These are phyloP conservation scores for Bombus consobrinus DNA, from an alignment of 1,140 invertebrate species.

Conservation along the genomic window DNA sequence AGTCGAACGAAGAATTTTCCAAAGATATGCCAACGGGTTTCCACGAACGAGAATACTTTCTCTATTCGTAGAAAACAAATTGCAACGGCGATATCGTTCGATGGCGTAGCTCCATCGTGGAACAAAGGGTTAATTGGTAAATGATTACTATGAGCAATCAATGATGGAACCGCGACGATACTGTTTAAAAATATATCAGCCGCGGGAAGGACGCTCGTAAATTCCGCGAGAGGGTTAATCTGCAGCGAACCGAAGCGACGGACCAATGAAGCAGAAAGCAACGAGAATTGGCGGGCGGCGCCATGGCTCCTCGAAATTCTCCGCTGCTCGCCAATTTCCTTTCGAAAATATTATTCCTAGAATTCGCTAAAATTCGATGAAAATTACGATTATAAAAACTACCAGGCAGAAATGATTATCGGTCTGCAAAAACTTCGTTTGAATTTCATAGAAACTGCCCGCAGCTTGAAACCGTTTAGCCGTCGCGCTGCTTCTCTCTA, in stretches of 20 bases:
- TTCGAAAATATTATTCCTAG: constrained; percentile 1
- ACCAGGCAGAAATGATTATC: not conserved
- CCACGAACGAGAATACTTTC: not conserved
- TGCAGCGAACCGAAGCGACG: constrained; percentile 56
- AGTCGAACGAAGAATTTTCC: not conserved
- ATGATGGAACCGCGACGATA: constrained; percentile 30
- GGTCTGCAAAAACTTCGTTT: not conserved
- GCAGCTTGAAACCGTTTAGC: not conserved
- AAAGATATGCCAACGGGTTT: not conserved
- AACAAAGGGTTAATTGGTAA: not conserved
- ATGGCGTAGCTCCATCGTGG: not conserved
- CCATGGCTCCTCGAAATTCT: constrained; percentile 34
- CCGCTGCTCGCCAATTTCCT: constrained; percentile 1
- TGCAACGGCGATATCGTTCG: not conserved
- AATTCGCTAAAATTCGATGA: not conserved
- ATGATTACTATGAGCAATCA: not conserved
- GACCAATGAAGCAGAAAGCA: constrained; percentile 63
- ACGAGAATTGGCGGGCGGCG: constrained; percentile 52
- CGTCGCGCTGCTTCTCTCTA: not conserved
- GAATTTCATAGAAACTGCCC: not conserved
- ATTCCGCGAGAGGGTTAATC: constrained; percentile 61
- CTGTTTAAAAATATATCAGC: constrained; percentile 59
- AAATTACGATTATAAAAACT: too few species aligned
- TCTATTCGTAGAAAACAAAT: not conserved
- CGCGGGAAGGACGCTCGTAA: constrained; percentile 67